Conservation (phyloP, 2,888 invertebrate genomes). For the Ganaspis brasiliensis region DNA sequence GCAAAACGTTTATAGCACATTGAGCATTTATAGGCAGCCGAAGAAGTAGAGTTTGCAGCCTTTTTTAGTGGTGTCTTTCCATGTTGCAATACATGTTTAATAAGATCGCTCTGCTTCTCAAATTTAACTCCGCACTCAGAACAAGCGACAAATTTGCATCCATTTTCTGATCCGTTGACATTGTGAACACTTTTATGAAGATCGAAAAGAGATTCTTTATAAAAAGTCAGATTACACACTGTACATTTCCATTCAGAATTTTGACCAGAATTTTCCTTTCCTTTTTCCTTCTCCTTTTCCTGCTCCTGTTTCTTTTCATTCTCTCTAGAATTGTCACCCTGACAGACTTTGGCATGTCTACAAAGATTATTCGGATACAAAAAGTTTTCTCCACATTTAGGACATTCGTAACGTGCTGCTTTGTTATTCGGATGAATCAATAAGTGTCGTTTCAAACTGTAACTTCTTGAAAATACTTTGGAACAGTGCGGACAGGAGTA, state of each 20-base stretch:
- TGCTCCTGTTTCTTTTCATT: too few relatives aligned
- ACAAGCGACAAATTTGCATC: slow-evolving; percentile 64
- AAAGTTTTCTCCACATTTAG: slow-evolving; percentile 71
- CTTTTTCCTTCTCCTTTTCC: slow-evolving; percentile 64
- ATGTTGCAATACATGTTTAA: slow-evolving; percentile 81
- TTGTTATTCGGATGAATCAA: slow-evolving; percentile 71
- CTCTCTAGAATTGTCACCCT: slow-evolving; percentile 63
- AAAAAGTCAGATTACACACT: slow-evolving; percentile 78
- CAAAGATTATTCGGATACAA: slow-evolving; percentile 72
- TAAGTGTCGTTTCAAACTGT: slow-evolving; percentile 75
- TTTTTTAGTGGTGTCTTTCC: slow-evolving; percentile 64
- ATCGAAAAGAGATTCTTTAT: slow-evolving; percentile 81
- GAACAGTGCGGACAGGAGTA: slow-evolving; percentile 74
- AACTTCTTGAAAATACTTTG: slow-evolving; percentile 74
- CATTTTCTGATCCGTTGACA: slow-evolving; percentile 73
- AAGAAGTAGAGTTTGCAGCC: slow-evolving; percentile 54
- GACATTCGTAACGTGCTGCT: slow-evolving; percentile 65
- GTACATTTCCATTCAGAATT: slow-evolving; percentile 78
- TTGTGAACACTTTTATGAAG: slow-evolving; percentile 82
- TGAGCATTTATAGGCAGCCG: slow-evolving; percentile 83
- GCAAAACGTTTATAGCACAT: slow-evolving; percentile 86
- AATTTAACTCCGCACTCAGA: slow-evolving; percentile 73
- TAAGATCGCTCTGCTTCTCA: slow-evolving; percentile 78
- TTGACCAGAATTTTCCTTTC: slow-evolving; percentile 75
- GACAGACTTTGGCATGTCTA: slow-evolving; percentile 73